Base-by-base conservation (phyloP, 1,140 invertebrate species). In the Sogatella furcifera region DNA sequence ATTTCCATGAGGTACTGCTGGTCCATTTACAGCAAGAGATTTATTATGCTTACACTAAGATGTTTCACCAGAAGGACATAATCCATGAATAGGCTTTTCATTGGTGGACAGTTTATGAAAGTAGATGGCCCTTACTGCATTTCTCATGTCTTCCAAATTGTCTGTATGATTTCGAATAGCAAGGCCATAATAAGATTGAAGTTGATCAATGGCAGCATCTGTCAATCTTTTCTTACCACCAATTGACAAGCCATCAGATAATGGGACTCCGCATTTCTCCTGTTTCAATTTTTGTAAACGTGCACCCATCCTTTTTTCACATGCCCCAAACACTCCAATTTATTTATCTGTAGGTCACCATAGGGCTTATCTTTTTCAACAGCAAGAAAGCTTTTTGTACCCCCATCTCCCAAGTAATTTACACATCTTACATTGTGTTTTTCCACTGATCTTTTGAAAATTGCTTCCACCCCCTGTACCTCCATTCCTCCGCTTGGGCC, bases 1-100 rank as follows among this genome's bases (percentile, higher is more conserved):
- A 44, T 53, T 15, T 10, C 34, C 15, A 34, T 60, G 43, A 4
- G 28, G 17, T 34, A 55, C 60, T 15, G 31, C 24, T 52, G 55
- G 53, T 42, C 59, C 55, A 38, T 58, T 38, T 38, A 38, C 59
- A 44, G 60, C 64, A 24, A 21, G 31, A 52, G 66, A 65, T 65
- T 65, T 66, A 31, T 67, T 64, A 65, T 65, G 72, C 34, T 62
- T 60, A 54, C 69, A 71, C 69, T 67, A 72, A 5, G 62, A 66
- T 38, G 68, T 65, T 57, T 54, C 62, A 19, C 69, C 70, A 42
- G 43, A 49, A 11, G 68, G 66, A 59, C 69, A 72, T 66, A 59
- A 60, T 15, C 44, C 55, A 54, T 64, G 63, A 38, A 38, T 38
- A 38, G 34, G 34, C 34, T 38, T 38, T 10, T 38, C 34, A 22